Percentiles rank a stretch among this genome's conserved stretches.
phyloP scores from a whole-genome alignment of 2,888 invertebrate genomes.

The Catocala fraxini region DNA sequence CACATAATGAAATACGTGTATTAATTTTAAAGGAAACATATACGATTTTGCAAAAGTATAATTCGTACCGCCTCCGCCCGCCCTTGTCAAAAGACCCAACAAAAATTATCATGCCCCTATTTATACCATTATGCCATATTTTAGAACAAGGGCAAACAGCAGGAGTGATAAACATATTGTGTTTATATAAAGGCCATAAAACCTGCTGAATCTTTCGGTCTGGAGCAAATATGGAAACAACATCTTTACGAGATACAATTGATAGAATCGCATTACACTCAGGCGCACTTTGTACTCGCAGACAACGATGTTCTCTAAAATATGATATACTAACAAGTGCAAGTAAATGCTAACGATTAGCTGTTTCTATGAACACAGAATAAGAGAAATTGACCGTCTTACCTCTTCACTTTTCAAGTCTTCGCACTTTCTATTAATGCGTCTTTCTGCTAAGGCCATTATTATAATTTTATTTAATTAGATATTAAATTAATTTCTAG shows the following conservation, averaged over 20 bases:
- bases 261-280: conserved; percentile 28
- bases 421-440: conserved; percentile 99
- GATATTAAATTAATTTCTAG: too few relatives aligned
- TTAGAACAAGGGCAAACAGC: conserved; percentile 10
- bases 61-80: too few relatives aligned
- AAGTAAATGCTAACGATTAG: conserved; percentile 57
- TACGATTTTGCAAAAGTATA: too few relatives aligned
- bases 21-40: too few relatives aligned
- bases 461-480: conserved; percentile 34
- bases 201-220: conserved; percentile 67
- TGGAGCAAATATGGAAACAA: conserved; percentile 12
- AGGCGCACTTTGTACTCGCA: conserved; percentile 51
- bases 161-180: conserved; percentile 26
- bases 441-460: conserved; percentile 98
- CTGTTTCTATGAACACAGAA: conserved; percentile 31
- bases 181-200: conserved; percentile 15
- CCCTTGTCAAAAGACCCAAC: too few relatives aligned
- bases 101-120: too few relatives aligned
- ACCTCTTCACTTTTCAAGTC: conserved; percentile 99
- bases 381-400: conserved; percentile 63
- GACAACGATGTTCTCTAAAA: conserved; percentile 49
- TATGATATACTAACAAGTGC: conserved; percentile 59
- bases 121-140: background rate
- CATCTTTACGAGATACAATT: conserved; percentile 21
- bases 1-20: too few relatives aligned